These are phyloP conservation scores for Myopa testacea DNA, from an alignment of 2,888 invertebrate species.

Conservation along the genomic window DNA sequence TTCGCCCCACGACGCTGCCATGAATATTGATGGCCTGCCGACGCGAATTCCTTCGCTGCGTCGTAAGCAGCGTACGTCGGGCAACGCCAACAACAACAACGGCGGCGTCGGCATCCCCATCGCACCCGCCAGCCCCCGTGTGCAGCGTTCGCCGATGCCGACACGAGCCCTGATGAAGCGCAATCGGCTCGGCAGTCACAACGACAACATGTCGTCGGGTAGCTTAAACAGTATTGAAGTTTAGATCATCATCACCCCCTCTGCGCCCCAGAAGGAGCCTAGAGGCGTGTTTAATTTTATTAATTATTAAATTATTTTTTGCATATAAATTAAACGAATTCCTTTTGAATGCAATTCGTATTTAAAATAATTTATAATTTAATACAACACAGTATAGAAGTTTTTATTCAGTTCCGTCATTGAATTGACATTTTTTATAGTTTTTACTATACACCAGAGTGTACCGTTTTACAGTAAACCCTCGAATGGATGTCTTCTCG, in stretches of 20 bases:
- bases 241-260: conserved; percentile 42
- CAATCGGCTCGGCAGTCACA: conserved; percentile 66
- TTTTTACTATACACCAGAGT: not conserved
- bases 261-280: not conserved
- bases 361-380: not conserved
- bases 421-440: not conserved
- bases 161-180: conserved; percentile 64
- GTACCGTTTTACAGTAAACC: too few relatives aligned
- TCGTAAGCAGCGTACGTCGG: conserved; percentile 63
- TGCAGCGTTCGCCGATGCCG: conserved; percentile 68
- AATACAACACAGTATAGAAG: too few relatives aligned
- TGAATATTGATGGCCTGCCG: conserved; percentile 57
- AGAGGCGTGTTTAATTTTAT: not conserved
- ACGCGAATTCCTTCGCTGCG: conserved; percentile 65
- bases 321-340: not conserved
- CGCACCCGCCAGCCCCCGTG: conserved; percentile 66
- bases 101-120: conserved; percentile 63
- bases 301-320: not conserved
- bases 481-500: too few relatives aligned
- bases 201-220: conserved; percentile 68
- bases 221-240: conserved; percentile 70
- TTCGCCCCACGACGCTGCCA: conserved; percentile 50
- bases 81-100: conserved; percentile 54
- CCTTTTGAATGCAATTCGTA: not conserved
- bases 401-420: not conserved